These are phyloP conservation scores for Pammene aurita DNA, from an alignment of 2,888 invertebrate species.

Conservation along the genomic window DNA sequence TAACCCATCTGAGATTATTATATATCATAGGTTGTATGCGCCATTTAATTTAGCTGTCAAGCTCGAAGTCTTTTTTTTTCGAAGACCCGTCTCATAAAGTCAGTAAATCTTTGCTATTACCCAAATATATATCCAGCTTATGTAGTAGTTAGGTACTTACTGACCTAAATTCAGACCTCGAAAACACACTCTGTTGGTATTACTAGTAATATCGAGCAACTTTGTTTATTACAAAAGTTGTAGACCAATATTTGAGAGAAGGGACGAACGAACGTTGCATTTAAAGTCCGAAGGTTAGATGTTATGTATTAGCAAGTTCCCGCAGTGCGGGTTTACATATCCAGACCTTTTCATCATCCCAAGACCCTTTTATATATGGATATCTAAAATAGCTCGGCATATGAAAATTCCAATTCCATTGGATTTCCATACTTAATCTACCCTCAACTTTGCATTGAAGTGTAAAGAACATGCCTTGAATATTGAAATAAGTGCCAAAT, in stretches of 20 bases:
- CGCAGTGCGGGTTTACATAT: background rate
- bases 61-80: no score
- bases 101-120: no score
- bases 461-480: slow-evolving; percentile 27
- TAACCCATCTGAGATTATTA: no score
- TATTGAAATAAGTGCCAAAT: slow-evolving; percentile 9
- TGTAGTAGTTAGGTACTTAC: no score
- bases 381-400: slow-evolving; percentile 23
- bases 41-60: no score
- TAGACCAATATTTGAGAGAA: background rate
- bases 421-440: slow-evolving; percentile 37
- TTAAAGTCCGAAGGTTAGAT: background rate
- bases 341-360: slow-evolving; percentile 9
- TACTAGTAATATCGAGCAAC: background rate
- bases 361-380: slow-evolving; percentile 26
- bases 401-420: slow-evolving; percentile 26
- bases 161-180: background rate
- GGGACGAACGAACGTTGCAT: background rate
- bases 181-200: background rate
- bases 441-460: slow-evolving; percentile 29
- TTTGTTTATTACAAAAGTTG: background rate
- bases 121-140: no score
- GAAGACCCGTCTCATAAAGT: no score
- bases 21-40: no score
- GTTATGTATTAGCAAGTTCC: background rate